Base-by-base conservation (phyloP, 1,140 invertebrate genomes). In the Hyphantria cunea region DNA sequence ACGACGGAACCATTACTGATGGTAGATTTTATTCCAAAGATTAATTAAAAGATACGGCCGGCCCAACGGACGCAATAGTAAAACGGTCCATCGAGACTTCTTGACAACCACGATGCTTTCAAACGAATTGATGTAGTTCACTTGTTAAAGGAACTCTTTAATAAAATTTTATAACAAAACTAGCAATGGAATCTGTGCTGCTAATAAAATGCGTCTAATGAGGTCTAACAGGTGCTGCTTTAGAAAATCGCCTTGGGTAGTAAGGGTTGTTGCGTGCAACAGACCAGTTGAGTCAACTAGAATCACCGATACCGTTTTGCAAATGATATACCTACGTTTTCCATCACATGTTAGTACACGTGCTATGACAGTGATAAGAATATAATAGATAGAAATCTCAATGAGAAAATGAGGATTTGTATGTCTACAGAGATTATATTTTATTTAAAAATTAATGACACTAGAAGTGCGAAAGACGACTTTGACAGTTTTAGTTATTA, bases 21-120 rank as follows among this genome's bases (percentile, higher is more conserved):
- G 71, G 76, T 82, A 84, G 79, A 89, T 90, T 87, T 84, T 90
- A 84, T 87, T 85, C 78, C 82, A 74, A 34, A 90, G 87, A 90
- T 90, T 90, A 90, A 90, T 90, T 90, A 88, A 90, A 90, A 86
- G 85, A 90, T 90, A 90, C 69, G 76, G 66, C 59, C 53, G 25
- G 69, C 78, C 62, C 2, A 45, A 44, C 45, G 75, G 67, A 70
- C 67, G 72, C 67, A 76, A 87, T 80, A 88, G 80, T 86, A 86
- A 89, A 88, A 87, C 78, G 78, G 70, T 78, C 74, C 68, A 78
- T 79, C 77, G 78, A 70, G 74, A 75, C 10, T 14, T 47, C 32
- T 54, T 58, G 44, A 81, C 70, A 68, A 64, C 49, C 25, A 69
- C 68, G 70, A 74, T 33, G 50, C 34, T 73, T 59, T 68, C 61